Base-by-base conservation (phyloP, 2,888 invertebrate genomes). In the Torymus aiolomorphi region DNA sequence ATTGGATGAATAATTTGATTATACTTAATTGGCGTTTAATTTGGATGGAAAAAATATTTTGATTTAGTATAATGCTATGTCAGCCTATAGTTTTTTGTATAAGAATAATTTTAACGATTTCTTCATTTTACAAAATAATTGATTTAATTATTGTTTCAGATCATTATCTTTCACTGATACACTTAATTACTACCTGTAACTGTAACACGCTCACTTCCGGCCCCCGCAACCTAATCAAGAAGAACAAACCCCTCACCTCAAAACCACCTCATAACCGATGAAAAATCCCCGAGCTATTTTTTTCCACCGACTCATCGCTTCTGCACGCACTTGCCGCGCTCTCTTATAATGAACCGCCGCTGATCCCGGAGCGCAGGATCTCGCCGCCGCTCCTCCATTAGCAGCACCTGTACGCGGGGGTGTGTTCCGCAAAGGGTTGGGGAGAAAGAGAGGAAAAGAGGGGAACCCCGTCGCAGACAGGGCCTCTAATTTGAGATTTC, bases 401-500 rank as follows among this genome's bases (percentile, higher is more conserved):
- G 86, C 76, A 80, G 85, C 87, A 87, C 86, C 86, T 87, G 87
- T 85, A 83, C 73, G 81, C 76, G 84, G 79, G 85, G 84, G 85
- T 84, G 86, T 83, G 83, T 71, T 61, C 81, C 59, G 79, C 77
- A 84, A 86, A 86, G 86, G 85, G 85, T 86, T 87, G 84, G 81
- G 31, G 8, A 2, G 31, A n/a, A 18, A 42, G 51, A 67, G 5
- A 84, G 81, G 20, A 3, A 2, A 16, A n/a, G n/a, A 42, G 51
- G 75, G 2, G 16, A 51, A 77, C 51, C 49, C 56, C 49, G 12
- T 14, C 8, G 20, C 63, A 57, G 56, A 16, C 49, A 24, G 83
- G 86, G 83, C 86, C 84, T 86, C 81, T 86, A 87, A 87, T 88
- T 88, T 86, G 80, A 84, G 76, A 85, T 83, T 83, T 81, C 84